Base-by-base conservation (phyloP, 2,888 invertebrate species). In the Muscina levida region DNA sequence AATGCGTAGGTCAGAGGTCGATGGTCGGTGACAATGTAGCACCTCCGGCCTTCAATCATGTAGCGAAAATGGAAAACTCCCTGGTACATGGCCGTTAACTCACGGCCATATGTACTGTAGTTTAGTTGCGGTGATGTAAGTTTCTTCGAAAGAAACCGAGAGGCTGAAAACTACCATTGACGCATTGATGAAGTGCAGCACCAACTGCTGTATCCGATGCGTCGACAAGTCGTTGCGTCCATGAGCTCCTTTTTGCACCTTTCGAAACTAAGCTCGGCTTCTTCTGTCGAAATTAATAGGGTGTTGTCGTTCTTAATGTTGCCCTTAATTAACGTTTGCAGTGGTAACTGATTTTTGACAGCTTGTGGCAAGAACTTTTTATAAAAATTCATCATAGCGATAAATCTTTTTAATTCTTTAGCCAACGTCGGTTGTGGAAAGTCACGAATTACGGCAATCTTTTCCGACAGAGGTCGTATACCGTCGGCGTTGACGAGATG, bases 401-500 rank as follows among this genome's bases (percentile, higher is more conserved):
- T 22, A 51, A 51, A 51, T 6, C 80, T 51, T 22, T 82, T 73
- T 17, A 84, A 56, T 19, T 84, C 77, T 22, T 79, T 62, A 6
- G 62, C 65, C 10, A n/a, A n/a, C 1, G 13, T 37, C 5, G 42
- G 53, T 53, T 44, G 17, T 11, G n/a, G 31, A 2, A 31, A 74
- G 0, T 74, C 48, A 1, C 19, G 15, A 24, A 67, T 44, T 79
- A 82, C 70, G 71, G 48, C n/a, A n/a, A n/a, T n/a, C n/a, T n/a
- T n/a, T n/a, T n/a, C n/a, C n/a, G n/a, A n/a, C n/a, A n/a, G n/a
- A 2, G 83, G 82, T 8, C 51, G 26, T 19, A 82, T 75, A 1
- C 83, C 85, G 1, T 82, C 15, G 22, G 59, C 15, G 26, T 15
- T 71, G 1, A 84, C 78, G 13, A 66, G 39, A 44, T 85, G 83